Evolutionary conservation across 2,888 invertebrate species (phyloP).

Genomic region (Tridacna crocea): DNA sequence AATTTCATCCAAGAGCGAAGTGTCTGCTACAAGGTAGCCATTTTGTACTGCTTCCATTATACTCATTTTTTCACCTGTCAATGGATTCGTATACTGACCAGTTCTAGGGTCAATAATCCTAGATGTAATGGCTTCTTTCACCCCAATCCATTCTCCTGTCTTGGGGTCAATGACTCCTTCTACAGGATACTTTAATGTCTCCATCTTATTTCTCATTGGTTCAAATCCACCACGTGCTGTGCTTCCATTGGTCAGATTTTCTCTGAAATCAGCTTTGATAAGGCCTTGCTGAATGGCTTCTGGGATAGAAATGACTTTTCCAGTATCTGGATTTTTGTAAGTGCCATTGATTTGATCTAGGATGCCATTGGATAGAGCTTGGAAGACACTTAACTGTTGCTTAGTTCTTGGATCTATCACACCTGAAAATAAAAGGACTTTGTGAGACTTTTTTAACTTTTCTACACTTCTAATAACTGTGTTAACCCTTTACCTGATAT

Average conservation of each 20-base stretch:
- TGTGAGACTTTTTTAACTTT: not conserved
- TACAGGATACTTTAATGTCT: conserved; percentile 72
- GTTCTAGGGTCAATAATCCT: conserved; percentile 91
- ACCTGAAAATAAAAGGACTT: conserved; percentile 54
- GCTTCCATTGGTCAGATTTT: conserved; percentile 66
- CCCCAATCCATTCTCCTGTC: conserved; percentile 86
- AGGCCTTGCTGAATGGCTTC: conserved; percentile 82
- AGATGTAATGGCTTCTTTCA: conserved; percentile 90
- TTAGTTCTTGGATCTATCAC: conserved; percentile 80
- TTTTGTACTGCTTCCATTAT: conserved; percentile 90
- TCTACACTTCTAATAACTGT: not conserved
- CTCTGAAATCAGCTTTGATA: conserved; percentile 76
- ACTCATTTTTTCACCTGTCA: conserved; percentile 84
- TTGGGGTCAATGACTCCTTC: conserved; percentile 78
- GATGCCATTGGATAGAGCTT: conserved; percentile 79
- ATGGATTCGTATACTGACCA: conserved; percentile 86
- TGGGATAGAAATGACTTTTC: conserved; percentile 79
- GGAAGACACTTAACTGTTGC: conserved; percentile 77
- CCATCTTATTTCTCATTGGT: conserved; percentile 68
- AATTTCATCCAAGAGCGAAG: conserved; percentile 64
- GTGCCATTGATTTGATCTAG: conserved; percentile 79
- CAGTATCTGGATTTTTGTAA: conserved; percentile 78
- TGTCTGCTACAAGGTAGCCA: conserved; percentile 86
- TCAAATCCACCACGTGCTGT: conserved; percentile 57
- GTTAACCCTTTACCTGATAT: not conserved